Evolutionary conservation across 2,888 invertebrate species (phyloP).

Genomic region (Callimorpha dominula): DNA sequence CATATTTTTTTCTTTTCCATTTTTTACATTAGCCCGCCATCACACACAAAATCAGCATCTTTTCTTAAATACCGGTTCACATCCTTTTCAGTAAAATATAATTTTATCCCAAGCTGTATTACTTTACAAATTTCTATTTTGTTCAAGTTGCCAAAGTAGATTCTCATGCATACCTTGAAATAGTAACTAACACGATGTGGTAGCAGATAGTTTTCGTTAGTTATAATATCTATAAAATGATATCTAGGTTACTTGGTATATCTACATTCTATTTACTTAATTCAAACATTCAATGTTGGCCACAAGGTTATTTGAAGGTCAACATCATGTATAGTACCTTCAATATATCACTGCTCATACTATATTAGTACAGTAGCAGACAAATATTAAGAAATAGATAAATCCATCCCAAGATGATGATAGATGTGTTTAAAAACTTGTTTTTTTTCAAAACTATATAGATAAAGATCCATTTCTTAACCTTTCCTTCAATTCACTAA

Average conservation of each 20-base stretch:
- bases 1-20: neutral
- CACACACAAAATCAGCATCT: neutral
- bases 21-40: neutral
- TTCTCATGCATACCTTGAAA: neutral
- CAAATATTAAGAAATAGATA: neutral
- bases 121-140: neutral
- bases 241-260: neutral
- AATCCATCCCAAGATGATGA: neutral
- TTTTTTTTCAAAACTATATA: neutral
- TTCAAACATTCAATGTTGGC: neutral
- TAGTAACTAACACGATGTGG: neutral
- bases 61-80: neutral
- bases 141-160: neutral
- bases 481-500: neutral
- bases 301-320: conserved; percentile 68
- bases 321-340: conserved; percentile 21
- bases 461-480: neutral
- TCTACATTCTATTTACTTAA: too few relatives aligned
- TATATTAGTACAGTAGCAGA: neutral
- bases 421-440: neutral
- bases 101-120: neutral
- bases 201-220: neutral
- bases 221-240: neutral
- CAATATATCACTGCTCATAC: neutral
- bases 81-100: neutral